Conservation (phyloP, 2,888 invertebrate species). For the Petrophora chlorosata region DNA sequence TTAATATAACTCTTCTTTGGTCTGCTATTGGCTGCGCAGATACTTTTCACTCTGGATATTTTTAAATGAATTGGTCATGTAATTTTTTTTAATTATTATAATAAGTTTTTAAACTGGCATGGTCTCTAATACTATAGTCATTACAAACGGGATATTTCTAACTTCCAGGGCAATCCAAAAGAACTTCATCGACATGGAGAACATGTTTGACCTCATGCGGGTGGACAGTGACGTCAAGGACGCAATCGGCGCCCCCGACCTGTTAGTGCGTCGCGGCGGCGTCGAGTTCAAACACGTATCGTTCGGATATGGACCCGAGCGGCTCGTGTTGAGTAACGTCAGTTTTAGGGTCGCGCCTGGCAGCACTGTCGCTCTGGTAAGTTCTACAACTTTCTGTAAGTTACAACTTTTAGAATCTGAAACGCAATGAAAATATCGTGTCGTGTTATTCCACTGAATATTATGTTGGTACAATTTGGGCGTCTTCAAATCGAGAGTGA, state of each 20-base stretch:
- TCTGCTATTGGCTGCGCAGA: too few relatives aligned
- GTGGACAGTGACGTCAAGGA: slow-evolving; percentile 95
- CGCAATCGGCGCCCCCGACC: slow-evolving; percentile 89
- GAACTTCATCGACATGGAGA: slow-evolving; percentile 99
- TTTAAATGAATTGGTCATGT: too few relatives aligned
- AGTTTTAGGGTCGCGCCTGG: slow-evolving; percentile 92
- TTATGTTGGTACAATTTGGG: too few relatives aligned
- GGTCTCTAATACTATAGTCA: background rate
- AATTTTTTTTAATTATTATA: too few relatives aligned
- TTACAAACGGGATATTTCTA: background rate
- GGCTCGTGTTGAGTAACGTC: slow-evolving; percentile 89
- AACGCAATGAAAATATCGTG: too few relatives aligned
- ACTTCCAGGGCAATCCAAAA: slow-evolving; percentile 94
- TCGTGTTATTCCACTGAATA: too few relatives aligned
- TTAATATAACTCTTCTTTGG: too few relatives aligned
- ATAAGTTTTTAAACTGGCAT: too few relatives aligned
- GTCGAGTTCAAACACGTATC: slow-evolving; percentile 96
- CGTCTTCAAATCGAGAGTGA: too few relatives aligned
- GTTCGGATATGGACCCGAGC: slow-evolving; percentile 94
- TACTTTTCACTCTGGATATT: too few relatives aligned
- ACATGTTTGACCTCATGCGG: slow-evolving; percentile 97
- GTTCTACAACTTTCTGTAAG: slow-evolving; percentile 34
- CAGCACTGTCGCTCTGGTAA: slow-evolving; percentile 91
- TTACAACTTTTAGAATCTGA: background rate
- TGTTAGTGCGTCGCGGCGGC: slow-evolving; percentile 87